Percentiles rank a stretch among this genome's conserved stretches.
Evolutionary conservation across 37 sponge, comb jelly and placozoan species (phyloP).

Genomic region (Aphrocallistes beatrix): DNA sequence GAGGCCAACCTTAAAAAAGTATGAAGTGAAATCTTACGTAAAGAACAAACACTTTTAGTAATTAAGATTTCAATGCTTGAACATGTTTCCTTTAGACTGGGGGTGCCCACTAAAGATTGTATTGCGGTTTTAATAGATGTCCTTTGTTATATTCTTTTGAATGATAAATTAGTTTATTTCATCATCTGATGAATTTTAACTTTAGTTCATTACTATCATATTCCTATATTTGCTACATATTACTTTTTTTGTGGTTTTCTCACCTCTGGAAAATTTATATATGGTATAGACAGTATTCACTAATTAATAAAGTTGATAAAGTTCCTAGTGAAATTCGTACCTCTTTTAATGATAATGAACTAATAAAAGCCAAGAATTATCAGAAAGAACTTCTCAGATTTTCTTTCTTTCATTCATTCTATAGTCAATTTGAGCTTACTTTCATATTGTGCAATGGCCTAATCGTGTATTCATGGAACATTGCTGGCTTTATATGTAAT

Average conservation of each 20-base stretch:
- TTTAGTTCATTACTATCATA: no score
- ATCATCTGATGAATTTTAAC: no score
- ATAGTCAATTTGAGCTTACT: not conserved
- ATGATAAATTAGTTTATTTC: no score
- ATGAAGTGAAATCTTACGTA: no score
- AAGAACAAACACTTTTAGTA: no score
- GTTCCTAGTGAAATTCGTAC: not conserved
- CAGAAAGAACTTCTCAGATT: not conserved
- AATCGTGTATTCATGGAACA: conserved; percentile 46
- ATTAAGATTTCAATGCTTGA: no score
- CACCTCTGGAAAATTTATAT: not conserved
- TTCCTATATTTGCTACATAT: no score
- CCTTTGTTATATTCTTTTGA: no score
- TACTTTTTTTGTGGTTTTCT: not conserved
- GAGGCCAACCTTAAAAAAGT: no score
- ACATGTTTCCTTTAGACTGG: no score
- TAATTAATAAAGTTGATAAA: not conserved
- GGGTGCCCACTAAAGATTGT: no score
- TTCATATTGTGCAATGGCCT: conserved; percentile 26
- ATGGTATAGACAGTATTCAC: not conserved
- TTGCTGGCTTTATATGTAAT: conserved; percentile 31
- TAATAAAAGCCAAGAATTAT: not conserved
- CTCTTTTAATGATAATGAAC: not conserved
- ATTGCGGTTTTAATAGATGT: no score
- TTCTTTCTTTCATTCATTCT: not conserved